Evolutionary conservation across 2,888 invertebrate genomes (phyloP), one percentile per base, ranked within the genome.

Genomic region (Mayetiola destructor): DNA sequence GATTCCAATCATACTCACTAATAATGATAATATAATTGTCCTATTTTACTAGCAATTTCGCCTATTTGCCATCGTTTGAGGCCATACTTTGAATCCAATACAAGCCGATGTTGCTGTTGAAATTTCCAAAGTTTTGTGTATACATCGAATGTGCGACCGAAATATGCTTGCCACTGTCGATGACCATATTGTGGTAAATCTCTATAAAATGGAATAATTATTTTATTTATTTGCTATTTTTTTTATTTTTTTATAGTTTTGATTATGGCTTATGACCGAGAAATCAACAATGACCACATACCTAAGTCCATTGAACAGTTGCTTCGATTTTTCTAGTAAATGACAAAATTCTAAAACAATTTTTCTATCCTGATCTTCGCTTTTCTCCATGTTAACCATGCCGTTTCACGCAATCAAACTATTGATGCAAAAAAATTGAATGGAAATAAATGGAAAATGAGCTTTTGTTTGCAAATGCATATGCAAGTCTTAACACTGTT

Each of bases 101-200:
- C 80, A 71, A 83, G 81, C 74, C 94, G 82, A 74, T 96, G 93
- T 70, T 93, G 92, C 70, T 96, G 95, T 73, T 96, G 96, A 72
- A 92, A 96, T 74, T 95, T 95, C 96, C 96, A 96, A 59, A 96
- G 76, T 73, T 92, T 92, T 32, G 95, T 94, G 75, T 94, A 96
- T 59, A 95, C 89, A 76, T 96, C 96, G 75, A 96, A 96, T 27
- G 95, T 94, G 64, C 93, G 80, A 21, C 93, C 93, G 73, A 96
- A 96, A 73, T 96, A 94, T 14, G 90, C 86, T 75, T 95, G 94
- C 95, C 95, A 96, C 72, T 95, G 93, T 69, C 91, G 92, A 75
- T 94, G 92, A 16, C 95, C 95, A 75, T 94, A 94, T 72, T 93
- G 93, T 37, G 96, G 95, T 64, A 96, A 78, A 75, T 95, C 95